A percentile compares a stretch with the other conserved stretches of the same genome.
Evolutionary conservation across 92 coral and sea anemone genomes (phyloP).

Genomic region (Isaurus tuberculatus): DNA sequence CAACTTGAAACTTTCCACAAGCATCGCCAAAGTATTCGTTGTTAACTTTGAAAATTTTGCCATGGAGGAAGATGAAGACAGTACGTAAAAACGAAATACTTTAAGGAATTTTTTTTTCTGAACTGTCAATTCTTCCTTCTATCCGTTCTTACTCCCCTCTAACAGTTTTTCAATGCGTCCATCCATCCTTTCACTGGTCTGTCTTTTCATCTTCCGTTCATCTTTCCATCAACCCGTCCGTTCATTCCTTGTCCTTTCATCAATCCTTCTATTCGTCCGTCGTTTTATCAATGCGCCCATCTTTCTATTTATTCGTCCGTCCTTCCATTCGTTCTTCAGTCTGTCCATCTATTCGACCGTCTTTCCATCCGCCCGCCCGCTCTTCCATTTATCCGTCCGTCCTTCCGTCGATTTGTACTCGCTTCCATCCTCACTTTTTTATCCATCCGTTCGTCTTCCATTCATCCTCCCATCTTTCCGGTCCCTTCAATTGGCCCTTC

Average conservation of each 20-base stretch:
- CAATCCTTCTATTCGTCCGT: neutral
- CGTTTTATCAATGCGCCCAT: neutral
- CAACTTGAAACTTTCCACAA: constrained; percentile 1
- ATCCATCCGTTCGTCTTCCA: too few relatives aligned
- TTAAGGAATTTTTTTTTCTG: neutral
- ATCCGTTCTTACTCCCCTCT: neutral
- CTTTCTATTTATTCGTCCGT: neutral
- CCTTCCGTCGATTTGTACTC: neutral
- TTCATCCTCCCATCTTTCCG: too few relatives aligned
- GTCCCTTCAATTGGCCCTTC: too few relatives aligned
- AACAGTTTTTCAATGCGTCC: neutral
- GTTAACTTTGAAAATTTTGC: constrained; percentile 26
- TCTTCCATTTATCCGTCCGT: neutral
- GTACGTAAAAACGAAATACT: neutral
- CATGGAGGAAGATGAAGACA: constrained; percentile 24
- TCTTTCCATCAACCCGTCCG: neutral
- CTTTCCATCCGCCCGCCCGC: neutral
- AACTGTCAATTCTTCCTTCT: too few relatives aligned
- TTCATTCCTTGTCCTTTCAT: too few relatives aligned
- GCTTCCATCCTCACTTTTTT: too few relatives aligned
- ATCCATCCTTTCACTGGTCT: too few relatives aligned
- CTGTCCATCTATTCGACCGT: too few relatives aligned
- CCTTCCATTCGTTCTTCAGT: neutral
- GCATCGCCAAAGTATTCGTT: constrained; percentile 15
- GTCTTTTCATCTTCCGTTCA: too few relatives aligned